These are phyloP conservation scores for Lynx canadensis DNA, from an alignment of 2,113 vertebrate species.

Conservation along the genomic window DNA sequence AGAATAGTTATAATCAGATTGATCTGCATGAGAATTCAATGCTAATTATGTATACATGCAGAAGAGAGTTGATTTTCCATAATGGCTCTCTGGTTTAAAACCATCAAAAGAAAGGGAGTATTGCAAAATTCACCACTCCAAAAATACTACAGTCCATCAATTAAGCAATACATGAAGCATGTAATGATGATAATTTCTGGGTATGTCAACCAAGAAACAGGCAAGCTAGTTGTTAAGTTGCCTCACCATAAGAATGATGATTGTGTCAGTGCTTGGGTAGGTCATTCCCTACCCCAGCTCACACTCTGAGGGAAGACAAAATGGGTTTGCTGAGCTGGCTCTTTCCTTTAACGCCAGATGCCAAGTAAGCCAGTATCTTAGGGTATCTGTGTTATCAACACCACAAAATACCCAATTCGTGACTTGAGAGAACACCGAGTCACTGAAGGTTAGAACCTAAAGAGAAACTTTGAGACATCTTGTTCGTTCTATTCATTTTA, in stretches of 20 bases:
- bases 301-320: slow-evolving; percentile 45
- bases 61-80: slow-evolving; percentile 77
- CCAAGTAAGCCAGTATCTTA: slow-evolving; percentile 38
- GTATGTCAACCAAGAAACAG: slow-evolving; percentile 67
- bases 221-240: slow-evolving; percentile 70
- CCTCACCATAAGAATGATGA: slow-evolving; percentile 73
- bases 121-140: slow-evolving; percentile 74
- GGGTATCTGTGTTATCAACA: neutral
- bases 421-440: neutral
- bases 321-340: slow-evolving; percentile 51
- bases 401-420: neutral
- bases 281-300: slow-evolving; percentile 61
- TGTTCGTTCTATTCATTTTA: neutral
- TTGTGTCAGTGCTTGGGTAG: slow-evolving; percentile 66
- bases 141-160: slow-evolving; percentile 78
- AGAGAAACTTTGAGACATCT: neutral
- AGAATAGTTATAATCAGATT: slow-evolving; percentile 76
- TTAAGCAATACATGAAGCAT: slow-evolving; percentile 75
- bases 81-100: slow-evolving; percentile 69
- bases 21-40: slow-evolving; percentile 60
- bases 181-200: slow-evolving; percentile 73
- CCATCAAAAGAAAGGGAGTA: slow-evolving; percentile 63
- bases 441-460: neutral
- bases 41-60: slow-evolving; percentile 68
- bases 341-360: slow-evolving; percentile 47